Evolutionary conservation across 2,113 vertebrate genomes (phyloP).

Genomic region (Pycnonotus jocosus): DNA sequence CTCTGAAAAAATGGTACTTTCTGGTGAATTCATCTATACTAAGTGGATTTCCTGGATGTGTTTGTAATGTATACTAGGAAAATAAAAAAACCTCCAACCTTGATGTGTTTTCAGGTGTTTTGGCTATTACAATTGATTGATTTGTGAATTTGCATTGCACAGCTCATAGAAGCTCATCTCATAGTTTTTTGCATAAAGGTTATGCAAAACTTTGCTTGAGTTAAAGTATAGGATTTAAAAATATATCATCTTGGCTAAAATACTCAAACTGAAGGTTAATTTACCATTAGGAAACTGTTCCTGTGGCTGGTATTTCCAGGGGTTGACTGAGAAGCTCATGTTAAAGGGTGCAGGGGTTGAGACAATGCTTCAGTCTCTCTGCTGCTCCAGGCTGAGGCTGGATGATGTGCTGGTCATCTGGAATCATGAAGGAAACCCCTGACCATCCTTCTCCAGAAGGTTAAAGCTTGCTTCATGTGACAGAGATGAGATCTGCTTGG

Average conservation of each 20-base stretch:
- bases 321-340: neutral
- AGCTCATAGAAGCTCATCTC: neutral
- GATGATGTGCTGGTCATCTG: neutral
- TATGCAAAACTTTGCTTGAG: neutral
- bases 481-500: neutral
- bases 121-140: neutral
- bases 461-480: neutral
- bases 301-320: neutral
- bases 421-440: neutral
- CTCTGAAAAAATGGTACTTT: neutral
- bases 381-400: neutral
- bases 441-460: neutral
- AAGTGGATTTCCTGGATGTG: neutral
- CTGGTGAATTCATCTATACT: neutral
- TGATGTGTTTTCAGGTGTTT: neutral
- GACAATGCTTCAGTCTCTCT: neutral
- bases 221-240: neutral
- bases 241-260: neutral
- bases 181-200: neutral
- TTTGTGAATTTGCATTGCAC: neutral
- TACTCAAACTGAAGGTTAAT: neutral
- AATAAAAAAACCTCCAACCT: neutral
- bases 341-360: accelerated
- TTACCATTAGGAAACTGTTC: neutral
- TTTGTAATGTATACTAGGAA: neutral